phyloP scores from a whole-genome alignment of 2,797 vertebrate genomes.

The Lindbergichthys nudifrons region DNA sequence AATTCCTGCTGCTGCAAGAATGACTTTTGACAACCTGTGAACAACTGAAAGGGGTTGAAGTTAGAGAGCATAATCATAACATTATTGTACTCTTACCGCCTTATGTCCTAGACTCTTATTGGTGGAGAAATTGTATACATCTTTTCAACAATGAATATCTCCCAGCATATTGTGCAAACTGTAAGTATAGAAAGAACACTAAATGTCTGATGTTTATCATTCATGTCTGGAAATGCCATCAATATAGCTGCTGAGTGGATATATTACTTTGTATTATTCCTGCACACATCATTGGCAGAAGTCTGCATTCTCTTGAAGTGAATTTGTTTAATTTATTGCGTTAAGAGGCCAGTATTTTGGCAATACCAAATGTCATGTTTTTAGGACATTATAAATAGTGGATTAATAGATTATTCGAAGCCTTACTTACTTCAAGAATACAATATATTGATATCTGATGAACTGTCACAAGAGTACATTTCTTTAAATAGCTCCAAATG shows the following conservation, averaged over 20 bases:
- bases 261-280: no score
- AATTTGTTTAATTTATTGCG: no score
- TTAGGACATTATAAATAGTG: background rate
- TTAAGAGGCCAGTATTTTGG: no score
- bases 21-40: background rate
- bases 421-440: background rate
- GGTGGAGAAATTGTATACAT: background rate
- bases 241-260: background rate
- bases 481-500: no score
- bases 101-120: background rate
- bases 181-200: conserved; percentile 2
- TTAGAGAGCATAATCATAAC: background rate
- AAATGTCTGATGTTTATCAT: background rate
- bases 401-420: background rate
- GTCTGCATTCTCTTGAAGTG: no score
- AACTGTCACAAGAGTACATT: no score
- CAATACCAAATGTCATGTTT: background rate
- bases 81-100: background rate
- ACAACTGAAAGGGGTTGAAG: background rate
- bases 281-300: no score
- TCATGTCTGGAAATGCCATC: background rate
- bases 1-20: background rate
- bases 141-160: conserved; percentile 12
- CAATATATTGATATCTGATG: background rate
- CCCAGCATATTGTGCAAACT: background rate